Evolutionary conservation across 1,140 invertebrate species (phyloP), one percentile per base, ranked within the genome.

Genomic region (Bombus fervidus): DNA sequence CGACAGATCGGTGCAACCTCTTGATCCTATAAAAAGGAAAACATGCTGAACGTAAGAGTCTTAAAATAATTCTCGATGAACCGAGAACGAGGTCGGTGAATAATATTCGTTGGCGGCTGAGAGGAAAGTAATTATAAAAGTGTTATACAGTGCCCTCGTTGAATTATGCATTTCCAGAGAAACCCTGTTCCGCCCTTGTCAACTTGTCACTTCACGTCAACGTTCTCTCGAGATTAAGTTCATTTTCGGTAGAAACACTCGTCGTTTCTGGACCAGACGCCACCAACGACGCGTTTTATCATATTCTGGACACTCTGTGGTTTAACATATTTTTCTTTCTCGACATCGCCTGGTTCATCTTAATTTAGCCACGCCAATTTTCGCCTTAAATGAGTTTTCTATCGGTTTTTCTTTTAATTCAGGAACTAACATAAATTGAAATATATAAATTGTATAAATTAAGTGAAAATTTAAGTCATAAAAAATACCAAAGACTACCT

Each of bases 151-250:
- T 10, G 4, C 69, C 71, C 6, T 13, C 71, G 69, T 18, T 82
- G 81, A 82, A 82, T 82, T 82, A 82, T 82, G 81, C 81, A 82
- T 82, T 75, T 75, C n/a, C 71, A n/a, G 68, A 41, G 71, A 47
- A 81, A 71, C 47, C 79, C 18, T 57, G 68, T 69, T 53, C 78
- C 64, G 69, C 43, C 39, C 68, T 81, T 57, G 79, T 81, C 68
- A 81, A 82, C 4, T 37, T 39, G 81, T 82, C 81, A 22, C 10
- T 31, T 47, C 41, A 53, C 15, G 28, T 74, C 64, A 71, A 39
- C 66, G 25, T 69, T n/a, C 25, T 6, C 8, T 25, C 15, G 28
- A 62, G 47, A 47, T 74, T 82, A 74, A 64, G 72, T 74, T 62
- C 66, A 10, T 80, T 80, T 71, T 39, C 34, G 78, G 25, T 6